Base-by-base conservation (phyloP, 2,888 invertebrate species). In the Drosophila mettleri region DNA sequence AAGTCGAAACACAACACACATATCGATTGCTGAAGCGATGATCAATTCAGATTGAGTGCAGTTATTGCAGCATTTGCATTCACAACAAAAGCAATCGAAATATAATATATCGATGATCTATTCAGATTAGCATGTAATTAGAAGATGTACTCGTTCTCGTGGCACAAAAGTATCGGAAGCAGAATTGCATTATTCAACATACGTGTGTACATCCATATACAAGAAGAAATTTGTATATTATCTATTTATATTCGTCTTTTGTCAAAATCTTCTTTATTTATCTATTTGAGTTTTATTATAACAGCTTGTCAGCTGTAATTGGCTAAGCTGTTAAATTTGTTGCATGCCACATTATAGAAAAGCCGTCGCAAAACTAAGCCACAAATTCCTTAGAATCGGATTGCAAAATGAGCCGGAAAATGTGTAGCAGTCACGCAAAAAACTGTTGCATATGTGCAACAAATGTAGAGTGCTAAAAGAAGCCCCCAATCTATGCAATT, bases 391-490 rank as follows among this genome's bases (percentile, higher is more conserved):
- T 31, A 20, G 45, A 51, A 51, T 38, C 34, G 24, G 7, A 4
- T 43, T 55, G 18, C 33, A 41, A 53, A 48, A 16, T 33, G n/a
- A 48, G 27, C n/a, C n/a, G 3, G 4, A 29, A 39, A 65, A 68
- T 34, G 54, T 31, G 24, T 34, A n/a, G 14, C 34, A 63, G 36
- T 38, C 88, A 84, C 84, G 84, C 67, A 34, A 88, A 55, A 51
- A 88, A 68, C 66, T 84, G 84, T 84, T 84, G 88, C 80, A 72
- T 54, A 29, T 41, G 52, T 38, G 84, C 83, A 84, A 84, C 83
- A 84, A 63, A 65, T 83, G 31, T 3, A 38, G 5, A 39, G 22
- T 16, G 7, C 20, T 16, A 0, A 34, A 20, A 10, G 9, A 22
- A 5, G 27, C 16, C 14, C 43, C 22, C 29, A 38, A 16, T 12